These are phyloP conservation scores for Eleutherodactylus coqui DNA, from an alignment of 2,797 vertebrate genomes.

Conservation along the genomic window DNA sequence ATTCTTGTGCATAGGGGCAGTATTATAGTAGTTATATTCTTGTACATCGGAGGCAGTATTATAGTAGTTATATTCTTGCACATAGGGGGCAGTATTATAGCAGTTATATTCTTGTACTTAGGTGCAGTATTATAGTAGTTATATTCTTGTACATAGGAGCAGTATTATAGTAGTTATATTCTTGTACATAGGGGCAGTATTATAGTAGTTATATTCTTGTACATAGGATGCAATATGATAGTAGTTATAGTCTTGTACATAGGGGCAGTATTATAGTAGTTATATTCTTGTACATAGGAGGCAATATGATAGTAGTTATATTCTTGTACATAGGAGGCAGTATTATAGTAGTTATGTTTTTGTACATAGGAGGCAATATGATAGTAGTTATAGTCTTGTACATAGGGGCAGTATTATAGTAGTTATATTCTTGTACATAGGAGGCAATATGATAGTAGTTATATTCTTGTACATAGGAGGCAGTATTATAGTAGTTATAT, in stretches of 20 bases:
- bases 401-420: background rate
- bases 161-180: slow-evolving; percentile 15
- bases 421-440: slow-evolving; percentile 7
- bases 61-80: background rate
- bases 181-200: background rate
- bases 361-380: background rate
- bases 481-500: slow-evolving; percentile 17
- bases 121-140: slow-evolving; percentile 5
- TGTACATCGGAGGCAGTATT: background rate
- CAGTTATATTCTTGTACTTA: background rate
- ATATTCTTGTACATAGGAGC: background rate
- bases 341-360: slow-evolving; percentile 15
- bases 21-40: slow-evolving; percentile 4
- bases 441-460: slow-evolving; percentile 1
- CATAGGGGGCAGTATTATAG: background rate
- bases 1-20: background rate
- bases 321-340: background rate
- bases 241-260: slow-evolving; percentile 15
- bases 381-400: slow-evolving; percentile 17
- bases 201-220: slow-evolving; percentile 9
- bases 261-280: slow-evolving; percentile 2
- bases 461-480: slow-evolving; percentile 9
- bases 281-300: background rate
- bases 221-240: background rate
- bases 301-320: background rate